Percentiles rank a stretch among this genome's conserved stretches.
These are phyloP conservation scores for Brachionus plicatilis DNA, from an alignment of 1,140 invertebrate species.

Conservation along the genomic window DNA sequence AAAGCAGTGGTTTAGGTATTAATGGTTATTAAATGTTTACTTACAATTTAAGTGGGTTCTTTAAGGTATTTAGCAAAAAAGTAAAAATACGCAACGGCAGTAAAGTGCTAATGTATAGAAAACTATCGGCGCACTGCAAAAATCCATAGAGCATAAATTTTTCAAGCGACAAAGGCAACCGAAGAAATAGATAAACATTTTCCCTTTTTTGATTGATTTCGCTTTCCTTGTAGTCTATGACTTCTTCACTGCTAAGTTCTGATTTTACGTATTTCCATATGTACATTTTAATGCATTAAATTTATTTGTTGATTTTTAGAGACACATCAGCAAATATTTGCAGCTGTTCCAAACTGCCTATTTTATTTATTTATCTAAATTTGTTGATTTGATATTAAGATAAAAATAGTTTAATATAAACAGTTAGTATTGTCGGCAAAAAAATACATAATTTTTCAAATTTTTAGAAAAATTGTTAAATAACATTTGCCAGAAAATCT, in stretches of 20 bases:
- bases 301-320: not conserved
- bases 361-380: not conserved
- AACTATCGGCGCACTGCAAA: constrained; percentile 92
- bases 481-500: not conserved
- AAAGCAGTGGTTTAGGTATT: too few species aligned
- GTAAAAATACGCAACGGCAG: constrained; percentile 83
- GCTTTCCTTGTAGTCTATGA: not conserved
- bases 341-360: not conserved
- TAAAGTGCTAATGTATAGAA: constrained; percentile 95
- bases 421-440: not conserved
- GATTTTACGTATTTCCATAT: constrained; percentile 33
- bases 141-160: constrained; percentile 89
- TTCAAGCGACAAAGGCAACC: constrained; percentile 21
- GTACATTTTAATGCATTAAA: not conserved
- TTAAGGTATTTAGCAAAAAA: not conserved
- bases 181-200: constrained; percentile 34
- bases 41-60: not conserved
- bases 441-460: not conserved
- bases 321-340: not conserved
- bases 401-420: not conserved
- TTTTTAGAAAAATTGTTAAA: not conserved
- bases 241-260: not conserved
- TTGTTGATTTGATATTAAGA: constrained; percentile 1
- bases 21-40: not conserved
- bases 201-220: constrained; percentile 36